phyloP scores from a whole-genome alignment of 1,140 invertebrate genomes.

The Fopius arisanus region DNA sequence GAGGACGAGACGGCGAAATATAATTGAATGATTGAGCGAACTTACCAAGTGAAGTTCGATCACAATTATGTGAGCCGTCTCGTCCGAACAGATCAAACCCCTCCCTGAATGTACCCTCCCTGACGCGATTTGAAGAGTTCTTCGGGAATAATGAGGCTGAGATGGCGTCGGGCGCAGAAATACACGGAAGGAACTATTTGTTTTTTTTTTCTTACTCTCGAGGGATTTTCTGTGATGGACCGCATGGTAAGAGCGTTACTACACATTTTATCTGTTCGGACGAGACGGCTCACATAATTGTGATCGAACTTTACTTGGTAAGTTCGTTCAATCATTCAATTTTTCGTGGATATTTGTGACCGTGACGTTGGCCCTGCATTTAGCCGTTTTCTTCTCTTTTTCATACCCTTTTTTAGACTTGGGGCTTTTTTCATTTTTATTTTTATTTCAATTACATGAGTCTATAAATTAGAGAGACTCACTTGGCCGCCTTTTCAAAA shows the following conservation, averaged over 20 bases:
- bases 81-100: not conserved
- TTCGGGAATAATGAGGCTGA: not conserved
- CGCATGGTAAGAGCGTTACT: not conserved
- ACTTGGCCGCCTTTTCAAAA: too few species aligned
- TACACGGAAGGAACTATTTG: not conserved
- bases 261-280: not conserved
- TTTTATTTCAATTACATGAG: too few species aligned
- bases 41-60: slow-evolving; percentile 15
- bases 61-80: too few species aligned
- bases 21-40: not conserved
- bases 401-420: too few species aligned
- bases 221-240: not conserved
- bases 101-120: too few species aligned
- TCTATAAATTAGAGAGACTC: too few species aligned
- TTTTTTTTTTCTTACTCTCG: not conserved
- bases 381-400: too few species aligned
- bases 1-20: not conserved
- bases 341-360: too few species aligned
- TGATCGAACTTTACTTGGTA: not conserved
- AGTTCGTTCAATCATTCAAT: not conserved
- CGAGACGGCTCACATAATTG: too few species aligned
- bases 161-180: not conserved
- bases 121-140: too few species aligned
- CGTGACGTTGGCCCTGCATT: too few species aligned
- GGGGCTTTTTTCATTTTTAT: too few species aligned